These are phyloP conservation scores for Aplysia californica DNA, from an alignment of 1,140 invertebrate species.

Conservation along the genomic window DNA sequence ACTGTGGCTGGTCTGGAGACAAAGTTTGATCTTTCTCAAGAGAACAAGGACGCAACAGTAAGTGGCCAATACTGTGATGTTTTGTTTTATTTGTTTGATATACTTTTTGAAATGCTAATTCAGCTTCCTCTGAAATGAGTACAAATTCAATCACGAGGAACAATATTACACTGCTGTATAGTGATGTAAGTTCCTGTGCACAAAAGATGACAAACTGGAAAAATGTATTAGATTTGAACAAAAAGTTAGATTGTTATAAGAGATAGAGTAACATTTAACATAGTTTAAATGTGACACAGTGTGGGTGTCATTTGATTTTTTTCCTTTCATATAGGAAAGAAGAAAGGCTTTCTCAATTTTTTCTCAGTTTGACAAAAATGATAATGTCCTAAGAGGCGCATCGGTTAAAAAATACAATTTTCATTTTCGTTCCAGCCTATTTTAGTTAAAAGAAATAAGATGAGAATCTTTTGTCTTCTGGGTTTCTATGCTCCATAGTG, in stretches of 20 bases:
- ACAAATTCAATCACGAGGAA: background rate
- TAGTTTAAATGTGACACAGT: too few relatives aligned
- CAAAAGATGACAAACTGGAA: background rate
- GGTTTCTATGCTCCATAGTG: background rate
- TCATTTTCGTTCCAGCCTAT: background rate
- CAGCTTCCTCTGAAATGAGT: background rate
- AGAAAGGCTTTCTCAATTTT: background rate
- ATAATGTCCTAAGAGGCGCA: too few relatives aligned
- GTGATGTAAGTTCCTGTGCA: background rate
- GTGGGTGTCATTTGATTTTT: too few relatives aligned
- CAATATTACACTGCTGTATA: background rate
- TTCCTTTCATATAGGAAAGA: too few relatives aligned
- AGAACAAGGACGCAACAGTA: slow-evolving; percentile 32
- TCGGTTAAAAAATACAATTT: too few relatives aligned
- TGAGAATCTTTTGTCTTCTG: background rate
- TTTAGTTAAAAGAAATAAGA: background rate
- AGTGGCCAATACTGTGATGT: too few relatives aligned
- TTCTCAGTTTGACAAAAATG: background rate
- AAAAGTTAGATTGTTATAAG: too few relatives aligned
- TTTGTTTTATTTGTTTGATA: background rate
- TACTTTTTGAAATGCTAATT: background rate
- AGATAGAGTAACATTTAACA: too few relatives aligned
- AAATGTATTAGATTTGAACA: too few relatives aligned
- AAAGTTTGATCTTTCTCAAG: slow-evolving; percentile 80
- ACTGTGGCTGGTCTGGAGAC: slow-evolving; percentile 86